These are phyloP conservation scores for Cheirogaleus medius DNA, from an alignment of 2,113 vertebrate genomes.

Conservation along the genomic window DNA sequence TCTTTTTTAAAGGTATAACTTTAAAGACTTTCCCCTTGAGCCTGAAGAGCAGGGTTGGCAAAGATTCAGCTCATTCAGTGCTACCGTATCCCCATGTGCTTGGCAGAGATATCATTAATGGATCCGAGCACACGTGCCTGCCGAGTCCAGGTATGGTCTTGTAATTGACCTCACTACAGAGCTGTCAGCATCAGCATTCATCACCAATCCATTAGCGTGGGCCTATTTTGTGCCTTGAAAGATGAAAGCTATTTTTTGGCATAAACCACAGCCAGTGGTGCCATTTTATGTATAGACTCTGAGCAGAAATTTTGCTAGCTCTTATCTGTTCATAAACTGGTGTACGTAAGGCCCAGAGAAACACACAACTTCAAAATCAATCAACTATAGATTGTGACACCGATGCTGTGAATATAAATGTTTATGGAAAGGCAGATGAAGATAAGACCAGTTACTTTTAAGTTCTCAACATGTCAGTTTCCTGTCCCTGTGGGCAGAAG, in stretches of 20 bases:
- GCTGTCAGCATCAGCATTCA: neutral
- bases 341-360: constrained; percentile 21
- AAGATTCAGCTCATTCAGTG: neutral
- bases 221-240: neutral
- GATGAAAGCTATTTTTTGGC: neutral
- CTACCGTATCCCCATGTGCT: neutral
- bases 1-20: neutral
- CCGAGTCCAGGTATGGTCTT: neutral
- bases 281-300: neutral
- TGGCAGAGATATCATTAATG: neutral
- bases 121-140: neutral
- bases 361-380: constrained; percentile 61
- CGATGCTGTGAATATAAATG: constrained; percentile 71
- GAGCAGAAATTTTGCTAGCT: constrained; percentile 18
- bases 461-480: constrained; percentile 34
- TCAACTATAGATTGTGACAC: constrained; percentile 65
- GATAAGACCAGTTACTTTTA: constrained; percentile 62
- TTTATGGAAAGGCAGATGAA: constrained; percentile 64
- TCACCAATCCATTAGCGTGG: neutral
- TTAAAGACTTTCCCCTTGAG: neutral
- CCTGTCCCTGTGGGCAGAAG: constrained; percentile 56
- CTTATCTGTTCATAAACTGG: constrained; percentile 36
- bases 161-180: neutral
- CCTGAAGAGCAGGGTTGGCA: neutral
- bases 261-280: neutral